Conservation (phyloP, 92 coral and sea anemone species). For the Plumapathes pennacea region DNA sequence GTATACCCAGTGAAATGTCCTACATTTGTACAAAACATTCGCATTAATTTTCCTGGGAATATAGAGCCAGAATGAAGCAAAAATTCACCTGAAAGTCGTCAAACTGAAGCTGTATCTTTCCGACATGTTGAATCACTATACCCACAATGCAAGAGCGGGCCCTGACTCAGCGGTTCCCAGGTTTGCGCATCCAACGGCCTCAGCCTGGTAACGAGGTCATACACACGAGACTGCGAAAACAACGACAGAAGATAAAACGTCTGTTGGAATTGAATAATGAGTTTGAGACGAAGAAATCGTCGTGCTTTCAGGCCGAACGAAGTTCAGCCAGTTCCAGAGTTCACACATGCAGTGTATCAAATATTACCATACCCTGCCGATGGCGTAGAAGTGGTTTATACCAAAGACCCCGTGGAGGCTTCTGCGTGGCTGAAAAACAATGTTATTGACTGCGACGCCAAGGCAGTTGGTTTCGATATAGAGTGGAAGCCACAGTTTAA, state of each 20-base stretch:
- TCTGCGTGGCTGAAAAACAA: constrained; percentile 89
- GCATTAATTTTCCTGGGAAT: too few species aligned
- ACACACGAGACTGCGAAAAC: too few species aligned
- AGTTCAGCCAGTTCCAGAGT: too few species aligned
- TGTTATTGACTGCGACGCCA: constrained; percentile 41
- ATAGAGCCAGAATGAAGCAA: constrained; percentile 18
- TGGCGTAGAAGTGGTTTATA: constrained; percentile 77
- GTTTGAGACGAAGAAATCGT: too few species aligned
- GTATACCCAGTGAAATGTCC: too few species aligned
- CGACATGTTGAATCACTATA: constrained; percentile 84
- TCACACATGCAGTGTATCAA: background rate
- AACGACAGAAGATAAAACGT: too few species aligned
- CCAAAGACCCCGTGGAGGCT: constrained; percentile 66
- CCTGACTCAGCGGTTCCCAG: constrained; percentile 78
- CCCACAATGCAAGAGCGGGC: constrained; percentile 71
- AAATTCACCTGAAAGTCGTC: constrained; percentile 95
- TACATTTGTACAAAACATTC: too few species aligned
- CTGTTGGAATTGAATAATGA: too few species aligned
- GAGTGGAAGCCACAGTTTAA: constrained; percentile 94
- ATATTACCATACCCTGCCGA: constrained; percentile 69
- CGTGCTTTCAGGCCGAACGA: too few species aligned
- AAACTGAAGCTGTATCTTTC: constrained; percentile 98
- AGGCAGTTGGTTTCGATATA: constrained; percentile 82
- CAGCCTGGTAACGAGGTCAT: too few species aligned
- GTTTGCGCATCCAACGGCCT: background rate